phyloP scores from a whole-genome alignment of 2,888 invertebrate species.

The Physocephala rufipes region DNA sequence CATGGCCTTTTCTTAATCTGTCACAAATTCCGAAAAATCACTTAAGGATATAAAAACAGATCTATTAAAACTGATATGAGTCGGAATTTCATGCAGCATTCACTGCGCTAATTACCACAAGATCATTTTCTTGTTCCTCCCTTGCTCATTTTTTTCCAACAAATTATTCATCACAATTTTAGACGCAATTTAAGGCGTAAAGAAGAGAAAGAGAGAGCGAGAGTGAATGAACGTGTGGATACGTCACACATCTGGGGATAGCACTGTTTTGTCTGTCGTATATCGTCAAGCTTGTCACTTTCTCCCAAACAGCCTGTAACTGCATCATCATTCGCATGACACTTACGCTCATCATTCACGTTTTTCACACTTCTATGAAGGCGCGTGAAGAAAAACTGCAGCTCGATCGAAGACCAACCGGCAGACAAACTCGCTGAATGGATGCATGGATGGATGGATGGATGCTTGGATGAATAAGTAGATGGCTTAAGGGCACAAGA shows the following conservation, averaged over 20 bases:
- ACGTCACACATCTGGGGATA: too few relatives aligned
- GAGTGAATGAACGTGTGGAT: too few relatives aligned
- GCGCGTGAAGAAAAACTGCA: slow-evolving; percentile 17
- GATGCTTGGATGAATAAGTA: neutral
- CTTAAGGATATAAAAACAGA: neutral
- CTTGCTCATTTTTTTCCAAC: too few relatives aligned
- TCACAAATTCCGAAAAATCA: neutral
- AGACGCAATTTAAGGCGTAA: neutral
- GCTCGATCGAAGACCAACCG: too few relatives aligned
- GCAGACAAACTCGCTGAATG: neutral
- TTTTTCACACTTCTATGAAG: slow-evolving; percentile 27
- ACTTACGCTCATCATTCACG: slow-evolving; percentile 34
- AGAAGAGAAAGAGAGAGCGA: too few relatives aligned
- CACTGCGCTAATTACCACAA: slow-evolving; percentile 41
- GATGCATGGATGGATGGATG: neutral
- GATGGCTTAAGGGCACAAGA: slow-evolving; percentile 3
- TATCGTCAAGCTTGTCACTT: slow-evolving; percentile 34
- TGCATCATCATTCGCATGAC: slow-evolving; percentile 37
- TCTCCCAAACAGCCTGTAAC: neutral
- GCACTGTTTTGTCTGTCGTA: too few relatives aligned
- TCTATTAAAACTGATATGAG: neutral
- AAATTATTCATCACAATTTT: slow-evolving; percentile 8
- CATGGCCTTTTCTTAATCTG: neutral
- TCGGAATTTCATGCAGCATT: neutral
- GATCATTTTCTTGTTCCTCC: neutral